Base-by-base conservation (phyloP, 2,113 vertebrate species). In the Prinia subflava region DNA sequence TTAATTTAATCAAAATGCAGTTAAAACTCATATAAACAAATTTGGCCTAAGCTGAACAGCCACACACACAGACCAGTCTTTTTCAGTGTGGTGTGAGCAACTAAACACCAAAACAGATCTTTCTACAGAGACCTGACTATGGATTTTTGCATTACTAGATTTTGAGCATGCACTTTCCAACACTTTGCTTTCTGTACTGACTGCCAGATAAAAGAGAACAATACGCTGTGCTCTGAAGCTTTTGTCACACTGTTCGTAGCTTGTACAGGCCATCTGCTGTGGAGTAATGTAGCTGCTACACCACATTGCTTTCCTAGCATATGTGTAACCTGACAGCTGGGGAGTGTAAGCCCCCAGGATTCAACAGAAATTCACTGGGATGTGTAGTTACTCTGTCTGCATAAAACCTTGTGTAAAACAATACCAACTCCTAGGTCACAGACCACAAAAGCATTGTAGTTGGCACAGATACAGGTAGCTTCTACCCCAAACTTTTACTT, bases 1-100 rank as follows among this genome's bases (percentile, higher is more conserved):
- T 81, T 84, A 91, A 89, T 95, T 87, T 87, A 84, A 92, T 89
- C 39, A 91, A 91, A 89, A 83, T 74, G 56, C 52, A 87, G 68
- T 91, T 96, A 91, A 94, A 94, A 83, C 19, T 86, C 24, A 44
- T 71, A 60, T 77, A 64, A 92, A 87, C 37, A 80, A 86, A 41
- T 65, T 19, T 77, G 20, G 6, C 30, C 60, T 74, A 46, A 47
- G 3, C 20, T 88, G 18, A 62, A 30, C 55, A 83, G 46, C 23
- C 56, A 8, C 39, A 42, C 15, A 28, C 23, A 31, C 5, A 42
- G 33, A 65, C 30, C 49, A 83, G 1, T 69, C 21, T 53, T 87
- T 83, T 59, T 68, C 52, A 81, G 44, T 4, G 1, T 55, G 25
- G 2, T 37, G 3, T 84, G 17, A 57, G 63, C 30, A 74, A 37